A percentile compares a stretch with the other conserved stretches of the same genome.
These are phyloP conservation scores for Drosophila biarmipes DNA, from an alignment of 1,140 invertebrate genomes.

Conservation along the genomic window DNA sequence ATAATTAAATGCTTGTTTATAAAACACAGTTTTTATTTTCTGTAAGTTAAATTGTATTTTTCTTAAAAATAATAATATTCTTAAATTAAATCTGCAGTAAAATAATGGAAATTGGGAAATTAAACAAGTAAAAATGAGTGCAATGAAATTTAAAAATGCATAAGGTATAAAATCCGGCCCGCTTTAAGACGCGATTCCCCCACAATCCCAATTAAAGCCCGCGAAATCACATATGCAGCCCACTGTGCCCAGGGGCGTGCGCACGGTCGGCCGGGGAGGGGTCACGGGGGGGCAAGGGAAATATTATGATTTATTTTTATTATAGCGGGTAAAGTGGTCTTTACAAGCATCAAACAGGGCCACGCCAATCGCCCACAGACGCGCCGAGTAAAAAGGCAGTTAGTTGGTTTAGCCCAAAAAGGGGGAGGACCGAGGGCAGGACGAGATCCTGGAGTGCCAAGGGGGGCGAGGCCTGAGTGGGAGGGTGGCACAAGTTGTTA, in stretches of 20 bases:
- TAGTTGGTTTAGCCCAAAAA: conserved; percentile 72
- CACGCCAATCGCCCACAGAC: conserved; percentile 58
- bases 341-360: conserved; percentile 81
- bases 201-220: not conserved
- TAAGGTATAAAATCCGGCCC: not conserved
- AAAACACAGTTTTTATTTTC: no score
- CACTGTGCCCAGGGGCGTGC: conserved; percentile 15
- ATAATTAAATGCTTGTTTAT: no score
- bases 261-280: not conserved
- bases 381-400: conserved; percentile 72
- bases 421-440: conserved; percentile 6
- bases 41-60: no score
- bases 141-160: not conserved
- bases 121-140: not conserved
- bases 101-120: not conserved
- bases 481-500: conserved; percentile 70
- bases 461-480: not conserved
- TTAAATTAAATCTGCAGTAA: not conserved
- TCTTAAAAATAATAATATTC: no score
- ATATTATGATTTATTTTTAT: conserved; percentile 85
- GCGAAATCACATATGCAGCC: not conserved
- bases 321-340: conserved; percentile 84
- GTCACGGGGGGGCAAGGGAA: conserved; percentile 56
- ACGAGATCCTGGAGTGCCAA: conserved; percentile 5
- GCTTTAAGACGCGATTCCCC: not conserved